phyloP scores from a whole-genome alignment of 2,888 invertebrate species.

The Myathropa florea region DNA sequence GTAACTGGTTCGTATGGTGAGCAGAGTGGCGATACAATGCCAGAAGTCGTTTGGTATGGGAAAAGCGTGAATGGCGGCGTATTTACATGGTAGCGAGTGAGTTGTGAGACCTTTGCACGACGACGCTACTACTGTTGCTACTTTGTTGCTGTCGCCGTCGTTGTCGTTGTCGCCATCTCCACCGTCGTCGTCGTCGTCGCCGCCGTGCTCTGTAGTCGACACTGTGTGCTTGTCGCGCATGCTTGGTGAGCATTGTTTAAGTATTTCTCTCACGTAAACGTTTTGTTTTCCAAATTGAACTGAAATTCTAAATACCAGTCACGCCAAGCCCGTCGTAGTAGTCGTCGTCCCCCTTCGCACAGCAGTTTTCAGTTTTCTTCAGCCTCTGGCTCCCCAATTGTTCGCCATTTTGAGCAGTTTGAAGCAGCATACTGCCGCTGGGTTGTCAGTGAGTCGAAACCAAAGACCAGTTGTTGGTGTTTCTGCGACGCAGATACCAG shows the following conservation, averaged over 20 bases:
- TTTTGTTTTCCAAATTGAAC: conserved; percentile 70
- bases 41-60: neutral
- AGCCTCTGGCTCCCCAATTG: neutral
- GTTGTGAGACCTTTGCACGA: conserved; percentile 30
- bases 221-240: conserved; percentile 16
- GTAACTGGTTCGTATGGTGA: conserved; percentile 45
- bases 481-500: neutral
- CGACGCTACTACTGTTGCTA: neutral
- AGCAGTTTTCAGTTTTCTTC: neutral
- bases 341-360: neutral
- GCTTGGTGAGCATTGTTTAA: conserved; percentile 28
- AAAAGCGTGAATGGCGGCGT: conserved; percentile 40
- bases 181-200: conserved; percentile 1
- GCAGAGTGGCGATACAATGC: neutral
- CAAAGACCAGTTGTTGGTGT: neutral
- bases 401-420: neutral
- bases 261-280: conserved; percentile 65
- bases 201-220: neutral
- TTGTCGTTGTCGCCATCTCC: neutral
- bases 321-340: neutral
- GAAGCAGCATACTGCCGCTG: neutral
- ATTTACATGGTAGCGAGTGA: conserved; percentile 39
- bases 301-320: conserved; percentile 67
- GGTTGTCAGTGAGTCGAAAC: neutral
- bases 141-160: neutral